Evolutionary conservation across 2,888 invertebrate species (phyloP).

Genomic region (Dyspetes luteomarginatus): DNA sequence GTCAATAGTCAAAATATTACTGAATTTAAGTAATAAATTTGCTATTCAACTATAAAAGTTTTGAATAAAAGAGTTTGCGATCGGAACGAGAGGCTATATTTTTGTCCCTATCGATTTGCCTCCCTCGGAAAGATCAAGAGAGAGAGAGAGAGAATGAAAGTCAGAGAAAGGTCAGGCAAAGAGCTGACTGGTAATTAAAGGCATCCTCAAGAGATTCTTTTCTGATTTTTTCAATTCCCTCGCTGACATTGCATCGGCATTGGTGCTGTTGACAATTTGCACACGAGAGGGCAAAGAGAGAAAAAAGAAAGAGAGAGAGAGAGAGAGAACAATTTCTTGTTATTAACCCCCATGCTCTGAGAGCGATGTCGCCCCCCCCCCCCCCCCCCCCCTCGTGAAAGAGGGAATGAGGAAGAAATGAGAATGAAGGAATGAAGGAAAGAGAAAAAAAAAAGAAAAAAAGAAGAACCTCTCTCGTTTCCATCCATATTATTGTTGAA

Average conservation of each 20-base stretch:
- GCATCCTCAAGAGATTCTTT: slow-evolving; percentile 14
- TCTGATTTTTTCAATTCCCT: slow-evolving; percentile 29
- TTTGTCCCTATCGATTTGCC: background rate
- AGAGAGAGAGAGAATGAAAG: background rate
- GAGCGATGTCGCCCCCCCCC: too few relatives aligned
- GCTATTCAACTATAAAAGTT: too few relatives aligned
- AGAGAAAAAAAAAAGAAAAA: background rate
- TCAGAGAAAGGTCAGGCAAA: background rate
- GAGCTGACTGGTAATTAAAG: slow-evolving; percentile 45
- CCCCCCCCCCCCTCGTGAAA: too few relatives aligned
- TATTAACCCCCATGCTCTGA: too few relatives aligned
- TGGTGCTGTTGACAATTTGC: slow-evolving; percentile 43
- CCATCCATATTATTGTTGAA: slow-evolving; percentile 64
- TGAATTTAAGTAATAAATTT: too few relatives aligned
- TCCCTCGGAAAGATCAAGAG: background rate
- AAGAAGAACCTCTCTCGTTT: slow-evolving; percentile 42
- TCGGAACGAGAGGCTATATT: background rate
- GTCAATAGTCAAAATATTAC: background rate
- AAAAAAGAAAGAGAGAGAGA: too few relatives aligned
- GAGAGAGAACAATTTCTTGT: slow-evolving; percentile 41
- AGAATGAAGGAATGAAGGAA: background rate
- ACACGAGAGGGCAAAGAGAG: too few relatives aligned
- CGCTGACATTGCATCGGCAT: slow-evolving; percentile 1
- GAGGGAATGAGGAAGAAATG: too few relatives aligned
- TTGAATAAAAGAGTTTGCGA: too few relatives aligned